Base-by-base conservation (phyloP, 2,113 vertebrate species). In the Mobula birostris region DNA sequence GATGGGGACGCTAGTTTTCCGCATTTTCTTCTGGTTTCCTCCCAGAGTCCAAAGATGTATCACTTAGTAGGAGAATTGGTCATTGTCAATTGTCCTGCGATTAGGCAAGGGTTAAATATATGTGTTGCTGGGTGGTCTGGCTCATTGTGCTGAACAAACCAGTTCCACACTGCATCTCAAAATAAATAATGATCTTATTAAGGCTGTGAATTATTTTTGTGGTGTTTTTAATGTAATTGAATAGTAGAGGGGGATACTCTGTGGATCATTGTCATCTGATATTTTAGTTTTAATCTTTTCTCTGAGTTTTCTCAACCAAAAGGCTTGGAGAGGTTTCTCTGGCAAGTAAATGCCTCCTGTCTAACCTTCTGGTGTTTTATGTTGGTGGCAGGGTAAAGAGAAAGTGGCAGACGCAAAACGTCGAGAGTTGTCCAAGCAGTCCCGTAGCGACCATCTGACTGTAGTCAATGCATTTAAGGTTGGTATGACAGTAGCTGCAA, bases 361-460 rank as follows among this genome's bases (percentile, higher is more conserved):
- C 40, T 36, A 90, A 66, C 85, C 29, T 63, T 63, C 29, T 15
- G 63, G 61, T 32, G 48, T 90, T 66, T 66, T 66, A 61, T 68
- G 61, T 63, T 32, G 14, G 72, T 95, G 94, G 94, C 95, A 99
- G 99, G 99, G 99, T 70, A 99, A 99, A 96, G 99, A 99, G 96
- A 99, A 98, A 95, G 95, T 99, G 0, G 98, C 98, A 36, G 99
- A 99, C 96, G 97, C 97, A 94, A 98, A 97, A 96, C 98, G 98
- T 94, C 99, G 97, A 95, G 95, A 96, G 36, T 95, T 99, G 94
- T 98, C 99, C 24, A 98, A 96, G 94, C 98, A 98, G 95, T 97
- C 98, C 0, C 99, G 98, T 95, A 99, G 99, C 32, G 99, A 99
- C 95, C 99, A 99, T 95, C 96, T 99, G 40, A 98, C 99, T 19